phyloP scores from a whole-genome alignment of 1,140 invertebrate species.

The Zaprionus ornatus region DNA sequence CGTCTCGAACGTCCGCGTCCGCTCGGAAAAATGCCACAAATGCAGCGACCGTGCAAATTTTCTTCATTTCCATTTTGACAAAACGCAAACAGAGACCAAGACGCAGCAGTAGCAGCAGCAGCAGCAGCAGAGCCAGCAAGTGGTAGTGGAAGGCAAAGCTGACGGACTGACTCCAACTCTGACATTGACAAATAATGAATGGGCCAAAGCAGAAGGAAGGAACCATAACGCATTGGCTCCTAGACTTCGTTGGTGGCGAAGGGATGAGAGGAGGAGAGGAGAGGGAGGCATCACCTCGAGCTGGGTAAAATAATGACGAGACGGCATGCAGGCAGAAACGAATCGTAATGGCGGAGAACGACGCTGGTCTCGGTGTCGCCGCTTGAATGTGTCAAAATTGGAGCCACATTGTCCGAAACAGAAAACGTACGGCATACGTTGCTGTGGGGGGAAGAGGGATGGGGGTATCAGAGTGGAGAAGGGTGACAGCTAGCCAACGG shows the following conservation, averaged over 20 bases:
- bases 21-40: conserved; percentile 75
- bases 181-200: conserved; percentile 82
- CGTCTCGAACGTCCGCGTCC: background rate
- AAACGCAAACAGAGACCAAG: conserved; percentile 69
- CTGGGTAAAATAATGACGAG: conserved; percentile 46
- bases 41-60: conserved; percentile 81
- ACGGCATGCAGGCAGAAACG: conserved; percentile 9
- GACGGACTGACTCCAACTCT: conserved; percentile 76
- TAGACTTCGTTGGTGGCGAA: background rate
- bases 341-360: conserved; percentile 2
- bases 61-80: conserved; percentile 82
- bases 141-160: conserved; percentile 38
- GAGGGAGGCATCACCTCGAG: background rate
- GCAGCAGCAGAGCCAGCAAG: background rate
- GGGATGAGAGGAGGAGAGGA: background rate
- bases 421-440: conserved; percentile 66
- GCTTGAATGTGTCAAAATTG: conserved; percentile 82
- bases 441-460: background rate
- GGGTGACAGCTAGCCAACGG: conserved; percentile 41
- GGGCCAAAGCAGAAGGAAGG: conserved; percentile 49
- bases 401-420: conserved; percentile 81
- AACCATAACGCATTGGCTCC: conserved; percentile 44
- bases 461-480: conserved; percentile 7
- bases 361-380: conserved; percentile 58
- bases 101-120: conserved; percentile 5